Conservation (phyloP, 2,113 vertebrate species). For the Bombycilla garrulus region DNA sequence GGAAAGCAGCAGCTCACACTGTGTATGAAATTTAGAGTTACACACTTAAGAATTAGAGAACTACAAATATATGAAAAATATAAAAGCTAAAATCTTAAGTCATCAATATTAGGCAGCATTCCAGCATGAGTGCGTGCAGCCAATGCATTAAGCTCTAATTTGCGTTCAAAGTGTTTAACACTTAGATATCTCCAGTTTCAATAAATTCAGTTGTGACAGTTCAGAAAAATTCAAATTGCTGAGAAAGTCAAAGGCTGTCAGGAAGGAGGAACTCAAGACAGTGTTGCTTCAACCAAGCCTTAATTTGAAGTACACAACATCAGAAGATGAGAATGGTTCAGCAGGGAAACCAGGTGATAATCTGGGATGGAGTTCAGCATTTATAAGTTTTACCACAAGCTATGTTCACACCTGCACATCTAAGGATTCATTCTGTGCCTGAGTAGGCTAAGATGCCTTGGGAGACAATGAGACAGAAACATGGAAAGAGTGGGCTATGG, state of each 20-base stretch:
- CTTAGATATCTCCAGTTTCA: neutral
- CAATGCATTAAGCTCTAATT: neutral
- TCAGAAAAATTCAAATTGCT: neutral
- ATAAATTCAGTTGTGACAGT: neutral
- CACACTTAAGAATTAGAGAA: neutral
- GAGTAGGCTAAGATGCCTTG: no score
- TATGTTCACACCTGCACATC: neutral
- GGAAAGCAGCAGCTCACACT: neutral
- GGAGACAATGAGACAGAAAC: neutral
- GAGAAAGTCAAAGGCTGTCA: neutral
- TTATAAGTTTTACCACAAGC: neutral
- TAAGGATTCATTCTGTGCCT: neutral
- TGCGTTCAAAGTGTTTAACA: neutral
- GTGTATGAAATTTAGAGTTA: accelerated
- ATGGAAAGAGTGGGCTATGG: neutral
- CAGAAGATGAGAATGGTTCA: neutral
- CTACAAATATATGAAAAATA: neutral
- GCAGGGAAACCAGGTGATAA: neutral
- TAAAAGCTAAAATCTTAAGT: neutral
- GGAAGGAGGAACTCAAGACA: neutral
- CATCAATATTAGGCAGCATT: neutral
- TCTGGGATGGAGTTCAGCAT: neutral
- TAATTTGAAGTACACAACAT: neutral
- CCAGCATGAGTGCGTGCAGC: neutral
- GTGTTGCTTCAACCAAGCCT: neutral